Base-by-base conservation (phyloP, 2,888 invertebrate genomes). In the Scaptomyza polygonia region DNA sequence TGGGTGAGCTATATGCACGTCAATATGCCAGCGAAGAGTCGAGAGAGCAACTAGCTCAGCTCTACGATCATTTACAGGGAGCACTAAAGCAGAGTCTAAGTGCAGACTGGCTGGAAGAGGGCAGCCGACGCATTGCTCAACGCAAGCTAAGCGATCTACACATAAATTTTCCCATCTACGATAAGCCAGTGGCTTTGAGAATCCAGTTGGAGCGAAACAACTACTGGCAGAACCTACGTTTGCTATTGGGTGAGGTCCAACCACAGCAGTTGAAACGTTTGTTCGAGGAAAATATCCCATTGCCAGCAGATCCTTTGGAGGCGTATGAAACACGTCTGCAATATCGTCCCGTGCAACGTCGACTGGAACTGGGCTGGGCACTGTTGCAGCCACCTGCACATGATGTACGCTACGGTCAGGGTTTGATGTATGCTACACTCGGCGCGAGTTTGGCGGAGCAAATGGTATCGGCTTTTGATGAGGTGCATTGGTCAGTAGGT, bases 1-100 rank as follows among this genome's bases (percentile, higher is more conserved):
- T 91, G 30, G 91, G 91, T 0, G 91, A 91, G 8, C 74, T 91
- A 27, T 91, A 89, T 45, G 59, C 73, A 0, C 75, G 82, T 0
- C 86, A 86, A 48, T 81, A 77, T 49, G 81, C 70, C 11, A 75
- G 64, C 42, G 58, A 64, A 0, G 77, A 77, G 11, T 48, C 67
- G 9, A 76, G 64, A 5, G 51, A 72, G 6, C 80, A 89, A 7
- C 54, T 90, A 3, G 30, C 74, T 0, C 65, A 65, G 0, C 51
- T 91, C 0, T 90, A 67, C 42, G 68, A 34, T 0, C 72, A 81
- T 8, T 40, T 90, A 3, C 76, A 77, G 43, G 66, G 72, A 1
- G 57, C 88, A 1, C 69, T 90, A 9, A 74, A 72, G 14, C 48
- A 45, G 5, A 88, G 88, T 43, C 43, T 89, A 0, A 67, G 66